phyloP scores from a whole-genome alignment of 2,797 vertebrate genomes.

The Dicrostonyx torquatus region DNA sequence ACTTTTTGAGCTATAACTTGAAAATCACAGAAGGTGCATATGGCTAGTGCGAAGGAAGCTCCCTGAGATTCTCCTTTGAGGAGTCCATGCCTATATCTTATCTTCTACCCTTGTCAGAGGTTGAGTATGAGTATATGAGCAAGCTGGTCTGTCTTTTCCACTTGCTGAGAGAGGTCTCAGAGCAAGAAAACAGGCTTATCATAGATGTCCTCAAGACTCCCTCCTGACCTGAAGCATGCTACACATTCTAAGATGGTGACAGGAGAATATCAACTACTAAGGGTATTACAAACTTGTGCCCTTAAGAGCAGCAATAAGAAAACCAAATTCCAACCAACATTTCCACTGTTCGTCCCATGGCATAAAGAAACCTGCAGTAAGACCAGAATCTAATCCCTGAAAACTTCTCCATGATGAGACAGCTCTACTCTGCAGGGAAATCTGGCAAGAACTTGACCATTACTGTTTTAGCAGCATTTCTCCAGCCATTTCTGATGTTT shows the following conservation, averaged over 20 bases:
- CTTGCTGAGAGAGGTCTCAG: not conserved
- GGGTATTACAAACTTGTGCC: not conserved
- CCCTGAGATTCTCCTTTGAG: not conserved
- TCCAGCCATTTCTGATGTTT: not conserved
- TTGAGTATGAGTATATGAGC: no score
- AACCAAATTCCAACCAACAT: not conserved
- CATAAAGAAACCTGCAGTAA: no score
- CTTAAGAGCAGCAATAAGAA: not conserved
- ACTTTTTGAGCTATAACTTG: not conserved
- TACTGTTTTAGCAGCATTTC: not conserved
- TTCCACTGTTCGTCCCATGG: not conserved
- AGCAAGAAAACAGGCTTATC: not conserved
- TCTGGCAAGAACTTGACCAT: not conserved
- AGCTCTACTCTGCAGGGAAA: not conserved
- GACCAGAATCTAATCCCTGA: not conserved
- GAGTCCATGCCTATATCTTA: not conserved
- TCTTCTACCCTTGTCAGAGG: not conserved
- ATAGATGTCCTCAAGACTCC: not conserved
- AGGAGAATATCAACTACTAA: not conserved
- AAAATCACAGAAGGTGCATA: not conserved
- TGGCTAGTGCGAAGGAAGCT: not conserved
- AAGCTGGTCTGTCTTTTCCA: no score
- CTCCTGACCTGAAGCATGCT: not conserved
- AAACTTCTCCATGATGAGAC: no score
- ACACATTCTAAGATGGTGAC: not conserved